These are phyloP conservation scores for Montipora cactus DNA, from an alignment of 64 coral and sea anemone genomes.

Conservation along the genomic window DNA sequence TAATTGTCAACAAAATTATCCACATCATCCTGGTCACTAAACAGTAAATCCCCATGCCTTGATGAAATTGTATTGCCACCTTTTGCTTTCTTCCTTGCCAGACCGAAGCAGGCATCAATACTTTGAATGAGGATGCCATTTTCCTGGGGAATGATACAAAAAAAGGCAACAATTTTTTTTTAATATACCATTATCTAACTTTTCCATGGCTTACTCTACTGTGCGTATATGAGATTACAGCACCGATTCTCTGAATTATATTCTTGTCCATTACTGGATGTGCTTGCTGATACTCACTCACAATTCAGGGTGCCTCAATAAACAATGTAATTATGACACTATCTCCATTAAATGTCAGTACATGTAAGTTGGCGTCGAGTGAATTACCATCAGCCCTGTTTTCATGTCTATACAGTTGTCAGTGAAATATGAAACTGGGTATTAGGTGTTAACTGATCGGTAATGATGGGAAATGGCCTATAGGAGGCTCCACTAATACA, in stretches of 20 bases:
- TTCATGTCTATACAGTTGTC: not conserved
- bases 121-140: constrained; percentile 65
- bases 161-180: too few species aligned
- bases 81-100: constrained; percentile 45
- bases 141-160: constrained; percentile 8
- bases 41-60: constrained; percentile 31
- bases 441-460: not conserved
- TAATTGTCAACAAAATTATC: constrained; percentile 88
- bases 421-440: not conserved
- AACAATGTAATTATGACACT: too few species aligned
- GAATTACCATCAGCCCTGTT: too few species aligned
- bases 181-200: too few species aligned
- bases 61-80: not conserved
- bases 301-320: too few species aligned
- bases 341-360: too few species aligned
- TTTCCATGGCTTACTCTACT: not conserved
- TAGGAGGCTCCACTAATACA: not conserved
- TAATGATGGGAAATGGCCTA: not conserved
- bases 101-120: constrained; percentile 78
- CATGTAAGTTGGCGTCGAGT: too few species aligned
- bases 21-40: constrained; percentile 82
- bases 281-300: too few species aligned
- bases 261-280: too few species aligned
- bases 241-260: too few species aligned
- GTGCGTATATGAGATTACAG: too few species aligned